phyloP scores from a whole-genome alignment of 2,113 vertebrate genomes.

The Sturnus vulgaris region DNA sequence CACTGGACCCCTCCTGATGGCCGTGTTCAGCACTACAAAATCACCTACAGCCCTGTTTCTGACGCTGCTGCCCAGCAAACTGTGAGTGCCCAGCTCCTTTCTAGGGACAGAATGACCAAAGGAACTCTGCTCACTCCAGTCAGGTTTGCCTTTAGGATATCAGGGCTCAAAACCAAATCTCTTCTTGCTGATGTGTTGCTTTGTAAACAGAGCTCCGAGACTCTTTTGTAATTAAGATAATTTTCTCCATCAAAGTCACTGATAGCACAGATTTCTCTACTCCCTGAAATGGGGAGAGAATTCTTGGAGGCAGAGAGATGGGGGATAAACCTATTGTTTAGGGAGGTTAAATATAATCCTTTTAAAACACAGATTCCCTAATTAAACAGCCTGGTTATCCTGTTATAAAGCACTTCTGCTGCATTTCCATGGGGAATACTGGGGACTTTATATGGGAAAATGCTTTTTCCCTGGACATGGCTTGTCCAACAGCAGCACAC shows the following conservation, averaged over 20 bases:
- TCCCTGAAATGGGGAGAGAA: background rate
- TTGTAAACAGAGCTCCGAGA: background rate
- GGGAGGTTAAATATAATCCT: background rate
- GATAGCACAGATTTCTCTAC: background rate
- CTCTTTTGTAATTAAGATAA: background rate
- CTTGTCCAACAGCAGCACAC: background rate
- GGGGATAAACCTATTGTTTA: background rate
- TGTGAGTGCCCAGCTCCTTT: conserved; percentile 28
- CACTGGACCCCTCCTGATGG: conserved; percentile 82
- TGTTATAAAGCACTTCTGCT: background rate
- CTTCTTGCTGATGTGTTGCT: background rate
- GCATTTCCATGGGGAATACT: background rate
- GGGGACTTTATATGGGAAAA: background rate
- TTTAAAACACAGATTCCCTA: background rate
- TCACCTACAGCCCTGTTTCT: conserved; percentile 75
- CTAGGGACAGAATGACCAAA: too few relatives aligned
- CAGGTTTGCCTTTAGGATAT: background rate
- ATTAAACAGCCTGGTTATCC: background rate
- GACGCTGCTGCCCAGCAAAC: conserved; percentile 52
- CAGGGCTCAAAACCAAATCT: background rate
- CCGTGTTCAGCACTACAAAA: conserved; percentile 80
- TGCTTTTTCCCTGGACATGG: background rate
- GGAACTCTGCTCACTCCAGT: background rate
- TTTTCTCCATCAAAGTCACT: background rate
- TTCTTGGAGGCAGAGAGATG: background rate